phyloP scores from a whole-genome alignment of 2,888 invertebrate species.

The Xestia ashworthii region DNA sequence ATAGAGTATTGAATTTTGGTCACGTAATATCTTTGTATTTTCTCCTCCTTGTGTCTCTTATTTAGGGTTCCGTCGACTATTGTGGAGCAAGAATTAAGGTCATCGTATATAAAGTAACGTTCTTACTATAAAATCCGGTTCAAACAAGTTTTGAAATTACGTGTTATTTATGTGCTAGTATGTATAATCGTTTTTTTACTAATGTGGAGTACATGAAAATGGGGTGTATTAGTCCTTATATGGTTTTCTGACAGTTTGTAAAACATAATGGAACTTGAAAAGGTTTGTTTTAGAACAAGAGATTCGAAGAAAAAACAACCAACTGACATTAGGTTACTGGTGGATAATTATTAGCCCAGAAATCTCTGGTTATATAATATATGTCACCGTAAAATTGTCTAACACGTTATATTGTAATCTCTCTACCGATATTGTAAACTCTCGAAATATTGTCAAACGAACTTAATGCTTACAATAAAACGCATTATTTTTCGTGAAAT shows the following conservation, averaged over 20 bases:
- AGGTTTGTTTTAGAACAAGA: no score
- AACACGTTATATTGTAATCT: no score
- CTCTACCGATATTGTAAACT: no score
- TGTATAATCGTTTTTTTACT: neutral
- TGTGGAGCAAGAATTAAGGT: conserved; percentile 12
- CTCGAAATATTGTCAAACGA: no score
- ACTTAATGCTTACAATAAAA: no score
- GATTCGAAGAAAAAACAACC: no score
- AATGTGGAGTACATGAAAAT: neutral
- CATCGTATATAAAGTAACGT: neutral
- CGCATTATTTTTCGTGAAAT: no score
- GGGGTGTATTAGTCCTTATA: neutral
- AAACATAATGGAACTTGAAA: no score
- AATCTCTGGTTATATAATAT: no score
- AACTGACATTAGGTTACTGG: no score
- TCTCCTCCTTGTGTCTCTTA: conserved; percentile 74
- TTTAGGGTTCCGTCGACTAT: conserved; percentile 68
- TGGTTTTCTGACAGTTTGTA: neutral
- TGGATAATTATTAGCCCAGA: no score
- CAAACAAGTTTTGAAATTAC: neutral
- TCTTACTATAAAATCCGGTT: neutral
- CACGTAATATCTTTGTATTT: conserved; percentile 87
- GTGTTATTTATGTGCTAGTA: neutral
- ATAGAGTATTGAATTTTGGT: conserved; percentile 84
- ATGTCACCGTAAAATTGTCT: no score